A percentile compares a stretch with the other conserved stretches of the same genome.
Conservation (phyloP, 2,888 invertebrate genomes). For the Synanthedon formicaeformis region DNA sequence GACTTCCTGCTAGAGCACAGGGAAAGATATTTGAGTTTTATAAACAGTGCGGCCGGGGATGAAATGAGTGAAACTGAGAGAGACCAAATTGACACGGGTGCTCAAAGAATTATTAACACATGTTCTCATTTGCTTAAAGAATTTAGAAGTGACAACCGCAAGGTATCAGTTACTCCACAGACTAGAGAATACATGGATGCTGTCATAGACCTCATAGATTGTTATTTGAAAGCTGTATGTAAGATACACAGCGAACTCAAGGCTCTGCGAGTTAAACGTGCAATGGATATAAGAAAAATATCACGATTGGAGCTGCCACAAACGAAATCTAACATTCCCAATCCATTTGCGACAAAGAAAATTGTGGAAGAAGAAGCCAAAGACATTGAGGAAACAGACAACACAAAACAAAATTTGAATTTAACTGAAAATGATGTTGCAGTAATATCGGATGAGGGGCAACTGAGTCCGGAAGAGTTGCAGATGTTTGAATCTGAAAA, state of each 20-base stretch:
- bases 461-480: slow-evolving; percentile 85
- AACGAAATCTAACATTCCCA: slow-evolving; percentile 36
- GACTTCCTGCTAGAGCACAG: slow-evolving; percentile 87
- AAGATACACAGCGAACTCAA: slow-evolving; percentile 90
- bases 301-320: slow-evolving; percentile 73
- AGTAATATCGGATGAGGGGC: slow-evolving; percentile 70
- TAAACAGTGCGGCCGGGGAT: slow-evolving; percentile 76
- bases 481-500: slow-evolving; percentile 96
- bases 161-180: slow-evolving; percentile 70
- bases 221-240: slow-evolving; percentile 86
- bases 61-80: slow-evolving; percentile 87
- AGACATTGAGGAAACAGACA: slow-evolving; percentile 28
- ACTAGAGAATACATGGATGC: slow-evolving; percentile 81
- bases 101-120: slow-evolving; percentile 84
- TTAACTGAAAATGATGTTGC: slow-evolving; percentile 58
- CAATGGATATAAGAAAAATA: slow-evolving; percentile 85
- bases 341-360: slow-evolving; percentile 36
- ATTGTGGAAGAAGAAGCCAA: slow-evolving; percentile 22
- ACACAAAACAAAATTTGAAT: slow-evolving; percentile 35
- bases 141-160: slow-evolving; percentile 76
- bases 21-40: slow-evolving; percentile 87
- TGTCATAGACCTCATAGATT: slow-evolving; percentile 80
- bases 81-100: slow-evolving; percentile 87
- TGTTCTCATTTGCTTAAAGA: slow-evolving; percentile 83
- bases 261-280: slow-evolving; percentile 86